Evolutionary conservation across 2,113 vertebrate genomes (phyloP), one percentile per base, ranked within the genome.

Genomic region (Chauna torquata): DNA sequence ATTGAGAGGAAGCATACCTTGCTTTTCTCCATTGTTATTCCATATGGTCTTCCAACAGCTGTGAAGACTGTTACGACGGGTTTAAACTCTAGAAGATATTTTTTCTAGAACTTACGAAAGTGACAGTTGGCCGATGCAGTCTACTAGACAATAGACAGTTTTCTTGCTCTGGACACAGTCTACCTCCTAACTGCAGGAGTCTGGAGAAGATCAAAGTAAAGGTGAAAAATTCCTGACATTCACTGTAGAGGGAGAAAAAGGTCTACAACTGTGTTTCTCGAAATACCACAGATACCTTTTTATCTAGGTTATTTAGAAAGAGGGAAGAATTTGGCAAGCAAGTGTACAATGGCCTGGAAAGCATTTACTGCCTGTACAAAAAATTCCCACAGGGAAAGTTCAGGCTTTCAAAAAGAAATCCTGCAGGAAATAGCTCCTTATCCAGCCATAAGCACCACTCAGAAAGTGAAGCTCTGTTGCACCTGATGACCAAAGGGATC

Each of bases 391-490:
- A 38, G 61, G 65, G 86, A 84, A 94, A 36, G 36, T 74, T 86
- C 77, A 88, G 76, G n/a, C 57, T 84, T 95, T 89, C 72, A 86
- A 55, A 71, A 93, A 91, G 86, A 91, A 95, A 91, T 92, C 77
- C 65, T 87, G 40, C 38, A 89, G 88, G 92, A 96, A 94, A 91
- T 42, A 84, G 50, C 54, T 94, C 86, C 86, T 93, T 94, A 86
- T 57, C 44, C 88, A 92, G 40, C 30, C 70, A 64, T 61, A 79
- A 85, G 70, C 22, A 72, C 64, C 77, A 65, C n/a, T 90, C 57
- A 68, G 20, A 84, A 76, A 93, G 85, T 88, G 69, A 72, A 78
- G 36, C 27, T 82, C 40, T 38, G 12, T 45, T 91, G 69, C 47
- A 25, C 45, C 47, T 78, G 28, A 24, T 23, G 47, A 79, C 58